A percentile compares a stretch with the other conserved stretches of the same genome.
phyloP scores from a whole-genome alignment of 2,888 invertebrate genomes.

The Podotricha telesiphe region DNA sequence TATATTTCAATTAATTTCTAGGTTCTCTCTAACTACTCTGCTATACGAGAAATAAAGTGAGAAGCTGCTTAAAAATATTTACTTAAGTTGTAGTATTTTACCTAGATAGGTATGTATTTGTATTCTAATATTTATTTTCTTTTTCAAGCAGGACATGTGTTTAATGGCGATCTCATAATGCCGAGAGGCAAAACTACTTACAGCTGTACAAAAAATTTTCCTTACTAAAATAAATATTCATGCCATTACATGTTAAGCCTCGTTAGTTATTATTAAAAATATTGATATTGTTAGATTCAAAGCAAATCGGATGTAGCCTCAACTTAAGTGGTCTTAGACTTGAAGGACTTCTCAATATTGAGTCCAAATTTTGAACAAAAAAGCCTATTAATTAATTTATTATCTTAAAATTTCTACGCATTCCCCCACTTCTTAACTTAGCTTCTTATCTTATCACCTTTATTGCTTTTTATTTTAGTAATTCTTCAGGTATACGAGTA shows the following conservation, averaged over 20 bases:
- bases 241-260: background rate
- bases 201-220: no score
- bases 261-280: conserved; percentile 13
- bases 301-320: conserved; percentile 16
- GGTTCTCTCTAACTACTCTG: no score
- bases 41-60: no score
- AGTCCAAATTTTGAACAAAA: conserved; percentile 16
- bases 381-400: conserved; percentile 11
- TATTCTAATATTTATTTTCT: no score
- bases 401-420: conserved; percentile 2
- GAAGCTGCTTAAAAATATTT: no score
- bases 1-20: no score
- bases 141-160: no score
- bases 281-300: conserved; percentile 11
- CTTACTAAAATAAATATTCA: background rate
- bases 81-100: no score
- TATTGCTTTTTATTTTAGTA: background rate
- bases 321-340: conserved; percentile 15
- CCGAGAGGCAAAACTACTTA: no score
- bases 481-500: background rate
- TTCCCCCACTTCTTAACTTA: background rate
- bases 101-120: no score
- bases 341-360: conserved; percentile 24
- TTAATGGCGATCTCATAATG: no score
- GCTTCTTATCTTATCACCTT: background rate